phyloP scores from a whole-genome alignment of 2,888 invertebrate genomes.

The Eupelmus urozonus region DNA sequence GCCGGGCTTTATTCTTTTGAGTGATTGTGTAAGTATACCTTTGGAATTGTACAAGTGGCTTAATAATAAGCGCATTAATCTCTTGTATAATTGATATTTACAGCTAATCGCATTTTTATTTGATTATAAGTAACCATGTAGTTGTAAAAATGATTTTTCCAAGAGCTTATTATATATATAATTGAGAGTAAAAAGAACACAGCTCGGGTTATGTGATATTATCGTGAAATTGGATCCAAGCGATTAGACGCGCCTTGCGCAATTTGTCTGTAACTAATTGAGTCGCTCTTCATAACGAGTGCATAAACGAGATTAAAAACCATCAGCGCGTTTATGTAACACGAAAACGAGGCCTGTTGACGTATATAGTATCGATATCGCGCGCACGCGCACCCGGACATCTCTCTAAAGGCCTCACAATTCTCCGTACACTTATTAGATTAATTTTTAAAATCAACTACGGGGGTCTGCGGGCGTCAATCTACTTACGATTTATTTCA shows the following conservation, averaged over 20 bases:
- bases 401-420: conserved; percentile 20
- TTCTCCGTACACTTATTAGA: background rate
- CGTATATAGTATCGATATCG: conserved; percentile 16
- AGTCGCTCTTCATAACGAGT: conserved; percentile 40
- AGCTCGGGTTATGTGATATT: too few relatives aligned
- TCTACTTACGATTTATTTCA: conserved; percentile 1
- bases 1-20: too few relatives aligned
- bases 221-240: conserved; percentile 48
- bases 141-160: too few relatives aligned
- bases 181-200: too few relatives aligned
- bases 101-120: too few relatives aligned
- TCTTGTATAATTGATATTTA: too few relatives aligned
- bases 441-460: conserved; percentile 8
- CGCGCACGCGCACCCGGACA: background rate
- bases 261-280: conserved; percentile 55
- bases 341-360: conserved; percentile 4
- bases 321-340: conserved; percentile 30
- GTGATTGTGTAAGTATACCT: too few relatives aligned
- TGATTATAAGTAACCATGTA: too few relatives aligned
- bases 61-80: too few relatives aligned
- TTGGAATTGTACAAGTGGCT: too few relatives aligned
- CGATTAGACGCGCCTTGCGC: conserved; percentile 43
- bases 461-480: background rate
- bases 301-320: conserved; percentile 36
- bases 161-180: too few relatives aligned